phyloP scores from a whole-genome alignment of 2,888 invertebrate species.

The Slavum lentiscoides region DNA sequence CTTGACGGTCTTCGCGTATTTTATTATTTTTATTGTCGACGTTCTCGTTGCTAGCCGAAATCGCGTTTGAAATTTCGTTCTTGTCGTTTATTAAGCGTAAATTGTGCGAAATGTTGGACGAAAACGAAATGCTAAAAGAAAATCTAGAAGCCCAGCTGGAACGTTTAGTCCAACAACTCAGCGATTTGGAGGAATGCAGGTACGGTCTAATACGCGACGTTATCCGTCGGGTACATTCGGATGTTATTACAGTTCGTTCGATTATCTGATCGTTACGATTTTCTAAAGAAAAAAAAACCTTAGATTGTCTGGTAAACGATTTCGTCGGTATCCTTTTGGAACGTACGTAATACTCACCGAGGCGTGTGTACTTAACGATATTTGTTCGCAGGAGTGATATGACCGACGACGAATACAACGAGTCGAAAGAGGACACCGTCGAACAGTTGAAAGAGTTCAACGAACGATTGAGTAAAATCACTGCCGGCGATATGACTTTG shows the following conservation, averaged over 20 bases:
- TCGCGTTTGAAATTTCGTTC: background rate
- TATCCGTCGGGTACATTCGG: no score
- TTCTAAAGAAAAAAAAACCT: no score
- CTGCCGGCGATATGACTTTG: slow-evolving; percentile 71
- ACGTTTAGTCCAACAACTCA: slow-evolving; percentile 70
- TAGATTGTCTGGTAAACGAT: no score
- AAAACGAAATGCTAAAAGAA: slow-evolving; percentile 62
- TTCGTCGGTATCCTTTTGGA: no score
- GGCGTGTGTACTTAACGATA: no score
- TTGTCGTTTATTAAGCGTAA: background rate
- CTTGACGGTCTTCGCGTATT: no score
- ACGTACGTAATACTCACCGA: no score
- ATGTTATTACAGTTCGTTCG: no score
- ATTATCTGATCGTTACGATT: no score
- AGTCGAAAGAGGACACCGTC: slow-evolving; percentile 70
- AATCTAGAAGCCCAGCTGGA: slow-evolving; percentile 72
- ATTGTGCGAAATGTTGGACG: slow-evolving; percentile 22
- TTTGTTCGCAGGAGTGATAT: slow-evolving; percentile 57
- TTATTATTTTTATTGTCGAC: no score
- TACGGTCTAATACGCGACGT: slow-evolving; percentile 58
- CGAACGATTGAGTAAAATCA: slow-evolving; percentile 67
- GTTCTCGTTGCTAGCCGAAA: no score
- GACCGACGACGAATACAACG: slow-evolving; percentile 69
- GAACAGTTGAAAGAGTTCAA: slow-evolving; percentile 73
- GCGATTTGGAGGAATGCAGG: slow-evolving; percentile 73